Base-by-base conservation (phyloP, 2,113 vertebrate species). In the Noturus placidus region DNA sequence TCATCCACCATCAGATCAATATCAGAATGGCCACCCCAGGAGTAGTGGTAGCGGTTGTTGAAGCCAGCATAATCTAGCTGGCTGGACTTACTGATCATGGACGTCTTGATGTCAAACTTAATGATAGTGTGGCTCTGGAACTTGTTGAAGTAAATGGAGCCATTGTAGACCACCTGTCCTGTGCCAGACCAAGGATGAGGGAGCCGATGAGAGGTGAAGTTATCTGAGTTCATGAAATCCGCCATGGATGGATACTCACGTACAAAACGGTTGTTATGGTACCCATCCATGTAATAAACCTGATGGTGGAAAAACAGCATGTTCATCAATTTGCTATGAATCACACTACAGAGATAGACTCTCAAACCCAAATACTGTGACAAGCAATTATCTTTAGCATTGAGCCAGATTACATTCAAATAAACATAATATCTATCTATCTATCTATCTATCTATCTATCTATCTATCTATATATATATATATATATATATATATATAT, bases 241-340 rank as follows among this genome's bases (percentile, higher is more conserved):
- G 89, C 91, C 96, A 98, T 95, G 89, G 97, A 97, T 85, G 92
- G 95, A 91, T 98, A 98, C 90, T 97, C 97, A 0, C 97, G 95
- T 13, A 98, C 97, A 4, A 97, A 98, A 86, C 97, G 96, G 93
- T 98, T 98, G 94, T 98, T 98, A 92, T 98, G 97, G 90, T 98
- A 98, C 63, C 97, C 97, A 35, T 98, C 97, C 97, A 98, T 98
- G 92, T 98, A 98, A 96, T 96, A 97, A 33, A 97, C 97, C 97
- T 97, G 59, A 52, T 8, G 56, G 61, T 54, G 86, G 57, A 76
- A 74, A 87, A 81, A 92, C 87, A 90, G 8, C 35, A 65, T n/a
- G 74, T 77, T n/a, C 14, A 30, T 85, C 27, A 87, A 25, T 27
- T 56, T 70, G 30, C 5, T 76, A 67, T 33, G 11, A 7, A 84